Conservation (phyloP, 2,113 vertebrate genomes). For the Pyxicephalus adspersus region DNA sequence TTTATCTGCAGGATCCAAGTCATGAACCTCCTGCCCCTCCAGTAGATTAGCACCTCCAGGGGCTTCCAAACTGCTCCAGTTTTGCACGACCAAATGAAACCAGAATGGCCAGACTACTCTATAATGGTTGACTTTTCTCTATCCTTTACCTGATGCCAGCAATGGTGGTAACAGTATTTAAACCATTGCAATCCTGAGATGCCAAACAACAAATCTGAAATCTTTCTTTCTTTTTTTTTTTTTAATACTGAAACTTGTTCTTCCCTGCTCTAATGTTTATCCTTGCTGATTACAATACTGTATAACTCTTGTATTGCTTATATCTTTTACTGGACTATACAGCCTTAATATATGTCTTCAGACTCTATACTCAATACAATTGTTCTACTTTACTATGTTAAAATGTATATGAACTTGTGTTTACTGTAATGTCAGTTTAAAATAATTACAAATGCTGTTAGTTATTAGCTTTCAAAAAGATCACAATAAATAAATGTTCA, state of each 20-base stretch:
- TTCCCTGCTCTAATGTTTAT: not conserved
- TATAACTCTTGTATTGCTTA: not conserved
- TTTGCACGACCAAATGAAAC: constrained; percentile 75
- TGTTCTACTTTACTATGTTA: not conserved
- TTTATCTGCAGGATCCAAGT: constrained; percentile 66
- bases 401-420: not conserved
- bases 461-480: not conserved
- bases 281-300: not conserved
- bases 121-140: constrained; percentile 60
- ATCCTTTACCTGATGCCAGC: constrained; percentile 65
- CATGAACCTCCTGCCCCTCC: constrained; percentile 91
- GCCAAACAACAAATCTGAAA: not conserved
- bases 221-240: not conserved
- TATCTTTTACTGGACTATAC: constrained; percentile 13
- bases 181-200: not conserved
- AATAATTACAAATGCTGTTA: not conserved
- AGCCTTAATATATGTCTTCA: constrained; percentile 23
- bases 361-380: not conserved
- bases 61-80: constrained; percentile 62
- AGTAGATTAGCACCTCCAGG: constrained; percentile 79
- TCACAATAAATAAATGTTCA: not conserved
- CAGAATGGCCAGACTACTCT: constrained; percentile 72
- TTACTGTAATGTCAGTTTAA: not conserved
- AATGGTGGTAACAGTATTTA: constrained; percentile 44
- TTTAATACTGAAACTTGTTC: no score